A percentile compares a stretch with the other conserved stretches of the same genome.
These are phyloP conservation scores for Phalera bucephala DNA, from an alignment of 2,888 invertebrate species.

Conservation along the genomic window DNA sequence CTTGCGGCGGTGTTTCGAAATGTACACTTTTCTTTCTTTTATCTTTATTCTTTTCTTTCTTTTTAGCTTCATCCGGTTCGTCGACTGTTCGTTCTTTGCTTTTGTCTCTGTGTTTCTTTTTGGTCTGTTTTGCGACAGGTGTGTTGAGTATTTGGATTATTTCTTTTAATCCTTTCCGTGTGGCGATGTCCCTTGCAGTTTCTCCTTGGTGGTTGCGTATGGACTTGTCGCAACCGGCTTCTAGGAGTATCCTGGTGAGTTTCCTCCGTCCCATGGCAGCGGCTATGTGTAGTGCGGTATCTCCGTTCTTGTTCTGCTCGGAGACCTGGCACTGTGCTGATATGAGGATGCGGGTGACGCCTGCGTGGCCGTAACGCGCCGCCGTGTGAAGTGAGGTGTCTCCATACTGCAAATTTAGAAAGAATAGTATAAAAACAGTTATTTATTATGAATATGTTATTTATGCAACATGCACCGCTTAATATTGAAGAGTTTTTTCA, in stretches of 20 bases:
- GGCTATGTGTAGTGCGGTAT: conserved; percentile 96
- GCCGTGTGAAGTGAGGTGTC: conserved; percentile 97
- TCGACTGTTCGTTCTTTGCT: conserved; percentile 81
- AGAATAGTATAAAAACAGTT: too few relatives aligned
- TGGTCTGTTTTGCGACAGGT: conserved; percentile 67
- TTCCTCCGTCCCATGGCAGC: conserved; percentile 97
- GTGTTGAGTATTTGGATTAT: conserved; percentile 90
- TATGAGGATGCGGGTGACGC: conserved; percentile 96
- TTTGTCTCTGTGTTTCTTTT: conserved; percentile 71
- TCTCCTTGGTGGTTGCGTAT: conserved; percentile 93
- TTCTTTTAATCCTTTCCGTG: conserved; percentile 92
- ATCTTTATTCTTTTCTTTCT: conserved; percentile 69
- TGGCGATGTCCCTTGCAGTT: conserved; percentile 94
- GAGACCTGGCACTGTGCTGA: conserved; percentile 94
- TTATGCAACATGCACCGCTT: too few relatives aligned
- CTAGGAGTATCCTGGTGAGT: conserved; percentile 93
- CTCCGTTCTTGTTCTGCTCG: conserved; percentile 97
- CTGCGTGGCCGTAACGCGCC: conserved; percentile 97
- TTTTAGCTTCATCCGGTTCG: conserved; percentile 72
- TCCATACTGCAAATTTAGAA: conserved; percentile 88
- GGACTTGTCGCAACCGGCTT: conserved; percentile 89
- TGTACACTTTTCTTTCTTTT: conserved; percentile 81
- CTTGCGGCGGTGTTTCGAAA: conserved; percentile 74
- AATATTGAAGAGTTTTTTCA: too few relatives aligned
- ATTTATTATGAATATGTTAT: too few relatives aligned